phyloP scores from a whole-genome alignment of 2,888 invertebrate genomes.

The Tupiocoris notatus region DNA sequence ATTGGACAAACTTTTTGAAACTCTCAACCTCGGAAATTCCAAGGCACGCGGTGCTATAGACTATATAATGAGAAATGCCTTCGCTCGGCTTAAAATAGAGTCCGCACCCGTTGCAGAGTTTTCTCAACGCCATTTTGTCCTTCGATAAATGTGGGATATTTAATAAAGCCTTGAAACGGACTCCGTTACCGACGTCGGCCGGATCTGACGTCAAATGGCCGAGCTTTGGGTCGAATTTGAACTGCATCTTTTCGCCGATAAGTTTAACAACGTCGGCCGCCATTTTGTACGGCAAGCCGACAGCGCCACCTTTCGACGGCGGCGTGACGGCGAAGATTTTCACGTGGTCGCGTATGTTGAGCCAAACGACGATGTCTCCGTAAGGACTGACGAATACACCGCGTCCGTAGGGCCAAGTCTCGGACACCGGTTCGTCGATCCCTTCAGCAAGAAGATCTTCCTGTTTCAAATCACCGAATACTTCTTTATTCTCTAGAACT shows the following conservation, averaged over 20 bases:
- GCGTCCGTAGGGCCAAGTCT: constrained; percentile 81
- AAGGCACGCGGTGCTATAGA: constrained; percentile 79
- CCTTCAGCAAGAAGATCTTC: constrained; percentile 44
- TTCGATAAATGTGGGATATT: constrained; percentile 65
- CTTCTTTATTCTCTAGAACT: constrained; percentile 61
- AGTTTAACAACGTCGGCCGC: constrained; percentile 65
- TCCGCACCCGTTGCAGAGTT: constrained; percentile 25
- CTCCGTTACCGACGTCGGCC: constrained; percentile 77
- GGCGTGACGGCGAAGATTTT: constrained; percentile 74
- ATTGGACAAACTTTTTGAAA: constrained; percentile 76
- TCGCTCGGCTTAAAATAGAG: constrained; percentile 29
- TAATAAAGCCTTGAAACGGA: constrained; percentile 71
- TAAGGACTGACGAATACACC: constrained; percentile 83
- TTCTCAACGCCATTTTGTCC: constrained; percentile 14
- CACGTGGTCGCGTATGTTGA: constrained; percentile 91
- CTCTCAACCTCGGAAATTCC: constrained; percentile 72
- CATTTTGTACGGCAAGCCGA: constrained; percentile 75
- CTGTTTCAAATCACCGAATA: constrained; percentile 44
- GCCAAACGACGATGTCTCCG: constrained; percentile 74
- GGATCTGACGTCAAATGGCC: constrained; percentile 85
- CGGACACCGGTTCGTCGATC: constrained; percentile 29
- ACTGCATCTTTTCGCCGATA: constrained; percentile 64
- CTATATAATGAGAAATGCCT: constrained; percentile 57
- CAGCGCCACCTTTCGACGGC: constrained; percentile 65
- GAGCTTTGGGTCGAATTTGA: constrained; percentile 71